Evolutionary conservation across 92 coral and sea anemone genomes (phyloP).

Genomic region (Diadumene lineata): DNA sequence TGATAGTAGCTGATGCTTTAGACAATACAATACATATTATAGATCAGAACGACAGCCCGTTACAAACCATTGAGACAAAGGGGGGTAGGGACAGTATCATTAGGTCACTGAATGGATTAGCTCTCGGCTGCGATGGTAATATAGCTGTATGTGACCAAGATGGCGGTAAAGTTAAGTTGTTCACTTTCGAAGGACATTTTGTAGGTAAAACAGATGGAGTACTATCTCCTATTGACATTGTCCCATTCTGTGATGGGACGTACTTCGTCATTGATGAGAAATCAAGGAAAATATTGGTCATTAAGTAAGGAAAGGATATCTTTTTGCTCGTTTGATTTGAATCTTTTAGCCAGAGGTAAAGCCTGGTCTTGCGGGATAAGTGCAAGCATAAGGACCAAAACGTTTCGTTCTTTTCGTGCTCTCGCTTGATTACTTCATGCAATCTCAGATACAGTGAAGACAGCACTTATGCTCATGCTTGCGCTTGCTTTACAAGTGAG

Average conservation of each 20-base stretch:
- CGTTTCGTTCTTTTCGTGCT: too few relatives aligned
- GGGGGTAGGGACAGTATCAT: conserved; percentile 9
- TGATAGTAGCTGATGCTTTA: conserved; percentile 7
- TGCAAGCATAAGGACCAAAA: too few relatives aligned
- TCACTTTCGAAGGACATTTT: conserved; percentile 1
- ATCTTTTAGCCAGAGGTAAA: too few relatives aligned
- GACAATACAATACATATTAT: neutral
- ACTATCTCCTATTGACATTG: neutral
- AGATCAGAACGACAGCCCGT: conserved; percentile 7
- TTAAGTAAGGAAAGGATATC: too few relatives aligned
- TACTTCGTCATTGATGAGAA: neutral
- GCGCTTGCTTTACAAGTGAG: too few relatives aligned
- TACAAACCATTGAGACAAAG: neutral
- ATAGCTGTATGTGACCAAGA: conserved; percentile 11
- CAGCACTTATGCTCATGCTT: too few relatives aligned
- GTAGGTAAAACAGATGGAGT: neutral
- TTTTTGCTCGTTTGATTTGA: too few relatives aligned
- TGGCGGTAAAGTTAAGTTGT: conserved; percentile 1
- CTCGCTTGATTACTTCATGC: too few relatives aligned
- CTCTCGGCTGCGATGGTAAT: neutral
- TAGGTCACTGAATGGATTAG: conserved; percentile 11
- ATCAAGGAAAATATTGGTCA: neutral
- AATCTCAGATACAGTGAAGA: too few relatives aligned
- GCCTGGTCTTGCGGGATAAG: too few relatives aligned
- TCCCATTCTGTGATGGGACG: neutral